These are phyloP conservation scores for Xanthorhoe designata DNA, from an alignment of 2,888 invertebrate genomes.

Conservation along the genomic window DNA sequence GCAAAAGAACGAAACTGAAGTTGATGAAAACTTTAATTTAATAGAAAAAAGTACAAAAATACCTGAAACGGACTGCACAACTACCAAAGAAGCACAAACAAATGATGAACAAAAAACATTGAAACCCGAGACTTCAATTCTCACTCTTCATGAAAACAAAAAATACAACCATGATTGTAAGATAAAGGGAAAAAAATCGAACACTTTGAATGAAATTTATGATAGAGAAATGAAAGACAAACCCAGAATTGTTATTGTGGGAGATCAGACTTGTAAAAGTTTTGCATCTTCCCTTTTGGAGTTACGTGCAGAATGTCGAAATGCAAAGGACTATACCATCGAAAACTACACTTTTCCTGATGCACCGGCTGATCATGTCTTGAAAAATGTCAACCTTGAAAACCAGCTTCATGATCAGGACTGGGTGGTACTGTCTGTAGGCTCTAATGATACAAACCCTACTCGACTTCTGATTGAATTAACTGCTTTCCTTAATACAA, in stretches of 20 bases:
- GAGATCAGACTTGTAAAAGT: background rate
- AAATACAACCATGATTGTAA: background rate
- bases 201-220: background rate
- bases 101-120: background rate
- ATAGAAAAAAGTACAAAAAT: background rate
- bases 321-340: background rate
- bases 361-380: background rate
- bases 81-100: too few relatives aligned
- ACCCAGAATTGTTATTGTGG: background rate
- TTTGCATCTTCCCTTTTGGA: background rate
- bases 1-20: background rate
- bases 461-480: too few relatives aligned
- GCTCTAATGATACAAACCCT: too few relatives aligned
- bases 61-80: background rate
- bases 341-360: background rate
- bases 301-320: background rate
- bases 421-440: background rate
- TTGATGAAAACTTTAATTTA: background rate
- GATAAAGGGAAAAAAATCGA: background rate
- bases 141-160: background rate
- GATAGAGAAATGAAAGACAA: background rate
- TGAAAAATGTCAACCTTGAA: background rate
- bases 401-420: background rate
- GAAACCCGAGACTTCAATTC: background rate
- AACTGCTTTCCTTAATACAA: too few relatives aligned